Evolutionary conservation across 1,140 invertebrate species (phyloP).

Genomic region (Caenorhabditis brenneri): DNA sequence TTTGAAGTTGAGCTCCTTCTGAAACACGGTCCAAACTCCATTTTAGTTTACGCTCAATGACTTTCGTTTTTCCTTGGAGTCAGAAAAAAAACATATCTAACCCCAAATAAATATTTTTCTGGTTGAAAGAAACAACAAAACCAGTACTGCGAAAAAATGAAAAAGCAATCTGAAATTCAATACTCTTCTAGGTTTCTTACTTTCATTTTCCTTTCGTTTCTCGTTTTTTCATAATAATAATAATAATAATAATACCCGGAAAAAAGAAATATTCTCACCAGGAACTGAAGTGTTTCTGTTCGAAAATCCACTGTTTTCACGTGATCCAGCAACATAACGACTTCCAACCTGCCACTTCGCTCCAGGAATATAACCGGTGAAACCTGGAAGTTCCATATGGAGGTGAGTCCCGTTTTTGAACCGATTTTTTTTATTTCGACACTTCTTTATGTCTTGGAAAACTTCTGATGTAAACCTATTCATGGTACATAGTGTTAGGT

Average conservation of each 20-base stretch:
- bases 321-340: constrained; percentile 4
- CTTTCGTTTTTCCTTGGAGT: too few species aligned
- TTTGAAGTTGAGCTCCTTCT: not conserved
- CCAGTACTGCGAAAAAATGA: not conserved
- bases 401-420: not conserved
- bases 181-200: not conserved
- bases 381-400: constrained; percentile 16
- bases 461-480: too few species aligned
- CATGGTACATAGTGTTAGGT: too few species aligned
- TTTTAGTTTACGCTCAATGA: not conserved
- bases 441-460: too few species aligned
- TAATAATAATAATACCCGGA: not conserved
- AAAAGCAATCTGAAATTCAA: not conserved
- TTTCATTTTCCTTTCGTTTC: not conserved
- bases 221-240: not conserved
- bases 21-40: not conserved
- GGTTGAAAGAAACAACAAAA: not conserved
- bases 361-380: constrained; percentile 45
- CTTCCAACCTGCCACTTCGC: constrained; percentile 46
- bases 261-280: not conserved
- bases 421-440: too few species aligned
- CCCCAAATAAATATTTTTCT: too few species aligned
- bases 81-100: too few species aligned
- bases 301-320: constrained; percentile 1
- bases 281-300: not conserved